Conservation (phyloP, 2,113 vertebrate genomes). For the Paradoxurus hermaphroditus region DNA sequence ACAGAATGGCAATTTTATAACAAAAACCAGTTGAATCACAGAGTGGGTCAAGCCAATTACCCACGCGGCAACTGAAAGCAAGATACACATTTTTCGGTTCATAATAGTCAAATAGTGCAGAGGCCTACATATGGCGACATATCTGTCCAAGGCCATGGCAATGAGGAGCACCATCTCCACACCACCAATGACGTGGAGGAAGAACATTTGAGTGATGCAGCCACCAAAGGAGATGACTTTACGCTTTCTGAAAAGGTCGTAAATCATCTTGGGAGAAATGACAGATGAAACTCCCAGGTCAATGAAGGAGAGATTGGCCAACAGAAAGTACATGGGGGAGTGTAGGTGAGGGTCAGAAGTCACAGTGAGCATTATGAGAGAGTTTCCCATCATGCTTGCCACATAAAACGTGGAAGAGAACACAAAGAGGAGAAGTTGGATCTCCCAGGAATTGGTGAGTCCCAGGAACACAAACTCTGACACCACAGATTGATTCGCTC, state of each 20-base stretch:
- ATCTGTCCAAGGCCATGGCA: constrained; percentile 40
- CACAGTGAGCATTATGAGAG: not conserved
- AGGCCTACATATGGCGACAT: constrained; percentile 27
- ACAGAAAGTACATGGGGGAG: constrained; percentile 4
- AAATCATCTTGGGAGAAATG: constrained; percentile 43
- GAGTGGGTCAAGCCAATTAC: not conserved
- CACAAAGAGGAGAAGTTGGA: not conserved
- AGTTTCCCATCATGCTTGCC: constrained; percentile 2
- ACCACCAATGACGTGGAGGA: not conserved
- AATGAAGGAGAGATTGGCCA: not conserved
- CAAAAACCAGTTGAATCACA: not conserved
- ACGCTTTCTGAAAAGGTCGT: not conserved
- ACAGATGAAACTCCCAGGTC: constrained; percentile 39
- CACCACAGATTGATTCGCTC: not conserved
- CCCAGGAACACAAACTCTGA: constrained; percentile 2
- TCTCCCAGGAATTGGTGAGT: not conserved
- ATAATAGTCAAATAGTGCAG: constrained; percentile 24
- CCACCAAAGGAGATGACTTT: constrained; percentile 36
- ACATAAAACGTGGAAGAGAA: not conserved
- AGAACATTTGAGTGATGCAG: constrained; percentile 33
- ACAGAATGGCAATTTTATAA: not conserved
- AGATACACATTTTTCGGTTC: not conserved
- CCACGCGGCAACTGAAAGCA: not conserved
- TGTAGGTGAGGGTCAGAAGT: not conserved
- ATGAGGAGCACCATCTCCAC: constrained; percentile 43